A percentile compares a stretch with the other conserved stretches of the same genome.
phyloP scores from a whole-genome alignment of 2,888 invertebrate genomes.

The Catocala nupta region DNA sequence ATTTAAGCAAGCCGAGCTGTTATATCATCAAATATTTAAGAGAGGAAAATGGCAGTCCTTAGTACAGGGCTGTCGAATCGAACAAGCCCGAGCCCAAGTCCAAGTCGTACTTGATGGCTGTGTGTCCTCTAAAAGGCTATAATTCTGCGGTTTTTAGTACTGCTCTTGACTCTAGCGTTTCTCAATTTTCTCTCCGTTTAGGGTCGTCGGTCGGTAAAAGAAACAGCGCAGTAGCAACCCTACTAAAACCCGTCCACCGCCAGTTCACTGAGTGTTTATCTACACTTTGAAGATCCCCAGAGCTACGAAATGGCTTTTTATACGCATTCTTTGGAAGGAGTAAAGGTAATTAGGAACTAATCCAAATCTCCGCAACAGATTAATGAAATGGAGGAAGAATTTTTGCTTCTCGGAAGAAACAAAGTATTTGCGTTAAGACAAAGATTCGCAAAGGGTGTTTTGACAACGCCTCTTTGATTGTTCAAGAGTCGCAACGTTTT shows the following conservation, averaged over 20 bases:
- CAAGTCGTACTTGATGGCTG: constrained; percentile 11
- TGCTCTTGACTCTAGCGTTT: constrained; percentile 9
- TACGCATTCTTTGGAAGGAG: constrained; percentile 19
- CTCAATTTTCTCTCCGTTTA: constrained; percentile 5
- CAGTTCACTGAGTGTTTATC: constrained; percentile 33
- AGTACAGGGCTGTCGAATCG: constrained; percentile 29
- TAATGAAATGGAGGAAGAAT: neutral
- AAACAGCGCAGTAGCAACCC: constrained; percentile 18
- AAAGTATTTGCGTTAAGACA: too few relatives aligned
- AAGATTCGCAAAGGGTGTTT: too few relatives aligned
- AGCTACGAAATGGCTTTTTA: constrained; percentile 31
- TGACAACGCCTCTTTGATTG: too few relatives aligned
- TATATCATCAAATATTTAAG: constrained; percentile 45
- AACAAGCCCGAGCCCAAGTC: constrained; percentile 8
- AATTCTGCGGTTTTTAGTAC: constrained; percentile 25
- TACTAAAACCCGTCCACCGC: constrained; percentile 13
- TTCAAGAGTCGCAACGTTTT: too few relatives aligned
- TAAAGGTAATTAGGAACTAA: constrained; percentile 31
- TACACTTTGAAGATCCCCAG: constrained; percentile 28
- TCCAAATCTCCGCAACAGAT: constrained; percentile 11
- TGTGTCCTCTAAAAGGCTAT: constrained; percentile 18
- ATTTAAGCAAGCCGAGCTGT: constrained; percentile 41
- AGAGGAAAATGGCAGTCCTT: constrained; percentile 35
- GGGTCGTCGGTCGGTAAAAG: constrained; percentile 2
- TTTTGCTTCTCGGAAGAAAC: too few relatives aligned